These are phyloP conservation scores for Galerucella calmariensis DNA, from an alignment of 2,888 invertebrate species.

Conservation along the genomic window DNA sequence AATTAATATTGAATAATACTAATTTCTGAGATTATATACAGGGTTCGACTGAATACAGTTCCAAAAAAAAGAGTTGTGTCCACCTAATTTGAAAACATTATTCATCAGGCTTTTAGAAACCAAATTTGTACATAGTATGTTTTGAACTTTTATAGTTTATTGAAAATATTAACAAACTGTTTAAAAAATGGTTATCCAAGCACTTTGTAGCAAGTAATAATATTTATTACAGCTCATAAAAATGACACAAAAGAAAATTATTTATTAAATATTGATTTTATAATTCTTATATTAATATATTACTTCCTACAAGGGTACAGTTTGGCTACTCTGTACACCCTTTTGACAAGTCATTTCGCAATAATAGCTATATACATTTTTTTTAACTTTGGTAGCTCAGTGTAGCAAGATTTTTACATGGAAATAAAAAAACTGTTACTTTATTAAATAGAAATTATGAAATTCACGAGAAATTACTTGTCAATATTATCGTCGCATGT, in stretches of 20 bases:
- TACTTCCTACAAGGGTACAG: background rate
- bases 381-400: background rate
- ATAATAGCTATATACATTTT: background rate
- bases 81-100: background rate
- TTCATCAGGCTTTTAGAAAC: background rate
- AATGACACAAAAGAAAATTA: background rate
- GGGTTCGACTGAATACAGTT: too few species aligned
- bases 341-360: conserved; percentile 28
- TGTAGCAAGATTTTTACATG: background rate
- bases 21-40: too few species aligned
- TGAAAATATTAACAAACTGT: background rate
- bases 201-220: conserved; percentile 6
- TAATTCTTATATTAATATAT: background rate
- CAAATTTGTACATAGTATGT: background rate
- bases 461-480: conserved; percentile 31
- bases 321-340: conserved; percentile 17
- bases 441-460: background rate
- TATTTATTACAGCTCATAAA: background rate
- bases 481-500: conserved; percentile 30
- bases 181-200: background rate
- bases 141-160: background rate
- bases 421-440: background rate
- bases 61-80: background rate
- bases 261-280: background rate
- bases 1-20: too few species aligned